Conservation (phyloP, 2,797 vertebrate genomes). For the Lateolabrax maculatus region DNA sequence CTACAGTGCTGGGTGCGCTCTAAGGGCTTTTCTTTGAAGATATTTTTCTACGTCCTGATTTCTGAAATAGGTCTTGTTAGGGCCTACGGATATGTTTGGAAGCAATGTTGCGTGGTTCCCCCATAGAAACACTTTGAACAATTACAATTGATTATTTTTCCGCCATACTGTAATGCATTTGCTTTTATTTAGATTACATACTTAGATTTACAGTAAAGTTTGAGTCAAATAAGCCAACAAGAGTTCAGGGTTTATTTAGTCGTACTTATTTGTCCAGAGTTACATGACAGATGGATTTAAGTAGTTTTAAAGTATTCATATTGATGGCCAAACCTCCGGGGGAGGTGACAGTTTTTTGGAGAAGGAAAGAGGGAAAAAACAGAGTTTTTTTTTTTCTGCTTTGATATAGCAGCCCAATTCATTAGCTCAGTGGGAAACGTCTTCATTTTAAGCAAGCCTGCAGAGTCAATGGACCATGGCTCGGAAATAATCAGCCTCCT, state of each 20-base stretch:
- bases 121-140: conserved; percentile 28
- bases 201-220: background rate
- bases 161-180: background rate
- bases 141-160: conserved; percentile 5
- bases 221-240: background rate
- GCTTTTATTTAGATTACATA: conserved; percentile 2
- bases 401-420: conserved; percentile 60
- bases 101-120: background rate
- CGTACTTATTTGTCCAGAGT: conserved; percentile 7
- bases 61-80: conserved; percentile 55
- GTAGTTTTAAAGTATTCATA: conserved; percentile 55
- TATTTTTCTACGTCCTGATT: conserved; percentile 66
- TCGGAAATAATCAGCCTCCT: conserved; percentile 66
- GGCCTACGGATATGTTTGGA: conserved; percentile 34
- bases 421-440: conserved; percentile 68
- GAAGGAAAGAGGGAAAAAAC: conserved; percentile 21
- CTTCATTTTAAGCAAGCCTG: conserved; percentile 67
- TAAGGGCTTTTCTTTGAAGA: conserved; percentile 67
- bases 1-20: conserved; percentile 40
- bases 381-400: conserved; percentile 36
- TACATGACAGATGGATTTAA: conserved; percentile 50
- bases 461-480: conserved; percentile 63
- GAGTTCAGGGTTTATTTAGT: background rate
- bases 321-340: conserved; percentile 49
- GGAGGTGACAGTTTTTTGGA: conserved; percentile 37